These are phyloP conservation scores for Myotis lucifugus DNA, from an alignment of 2,113 vertebrate genomes.

Conservation along the genomic window DNA sequence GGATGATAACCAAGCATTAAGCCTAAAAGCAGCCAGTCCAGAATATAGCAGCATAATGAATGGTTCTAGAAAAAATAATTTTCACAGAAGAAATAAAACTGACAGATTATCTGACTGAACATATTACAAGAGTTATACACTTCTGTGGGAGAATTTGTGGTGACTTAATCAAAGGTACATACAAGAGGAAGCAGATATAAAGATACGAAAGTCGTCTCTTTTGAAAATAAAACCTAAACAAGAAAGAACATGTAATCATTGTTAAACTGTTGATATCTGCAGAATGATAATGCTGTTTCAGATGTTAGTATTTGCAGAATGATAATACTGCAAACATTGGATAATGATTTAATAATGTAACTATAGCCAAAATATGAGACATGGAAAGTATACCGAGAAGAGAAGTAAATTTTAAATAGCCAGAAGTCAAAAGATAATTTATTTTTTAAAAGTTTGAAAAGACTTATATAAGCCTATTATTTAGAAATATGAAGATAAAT, in stretches of 20 bases:
- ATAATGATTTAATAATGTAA: background rate
- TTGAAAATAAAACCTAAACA: constrained; percentile 26
- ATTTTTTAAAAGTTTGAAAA: background rate
- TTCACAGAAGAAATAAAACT: background rate
- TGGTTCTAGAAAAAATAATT: background rate
- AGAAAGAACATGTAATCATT: constrained; percentile 24
- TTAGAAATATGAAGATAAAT: constrained; percentile 15
- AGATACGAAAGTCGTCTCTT: background rate
- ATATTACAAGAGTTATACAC: background rate
- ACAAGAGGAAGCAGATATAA: background rate
- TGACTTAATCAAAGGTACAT: background rate
- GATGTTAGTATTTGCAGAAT: background rate
- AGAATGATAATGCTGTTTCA: background rate
- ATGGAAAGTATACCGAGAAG: background rate
- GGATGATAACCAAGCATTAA: background rate
- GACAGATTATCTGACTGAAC: background rate
- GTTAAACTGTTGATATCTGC: background rate
- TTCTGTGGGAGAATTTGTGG: background rate
- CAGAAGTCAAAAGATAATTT: background rate
- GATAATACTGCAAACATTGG: background rate
- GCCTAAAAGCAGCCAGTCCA: background rate
- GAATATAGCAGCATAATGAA: background rate
- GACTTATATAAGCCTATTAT: background rate
- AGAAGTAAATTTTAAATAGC: constrained; percentile 14
- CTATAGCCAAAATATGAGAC: background rate